Percentiles rank a stretch among this genome's conserved stretches.
Conservation (phyloP, 2,888 invertebrate genomes). For the Chymomyza fuscimana region DNA sequence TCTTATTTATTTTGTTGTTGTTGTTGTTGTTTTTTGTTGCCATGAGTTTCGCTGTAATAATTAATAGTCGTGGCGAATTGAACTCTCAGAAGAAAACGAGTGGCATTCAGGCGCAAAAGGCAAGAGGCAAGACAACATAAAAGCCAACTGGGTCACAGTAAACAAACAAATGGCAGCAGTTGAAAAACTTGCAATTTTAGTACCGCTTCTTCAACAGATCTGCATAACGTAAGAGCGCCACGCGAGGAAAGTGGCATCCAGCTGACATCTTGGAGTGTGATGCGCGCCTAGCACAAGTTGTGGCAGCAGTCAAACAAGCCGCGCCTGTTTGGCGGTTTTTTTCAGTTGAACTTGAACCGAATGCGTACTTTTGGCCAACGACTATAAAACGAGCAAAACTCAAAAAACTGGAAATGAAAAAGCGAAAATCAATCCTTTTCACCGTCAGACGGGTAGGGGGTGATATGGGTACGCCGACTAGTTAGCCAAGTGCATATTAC, state of each 20-base stretch:
- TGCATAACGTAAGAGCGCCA: slow-evolving; percentile 2
- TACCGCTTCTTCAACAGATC: slow-evolving; percentile 14
- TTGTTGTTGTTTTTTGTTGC: neutral
- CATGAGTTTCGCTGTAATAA: neutral
- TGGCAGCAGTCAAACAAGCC: slow-evolving; percentile 21
- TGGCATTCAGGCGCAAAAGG: neutral
- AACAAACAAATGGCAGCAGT: slow-evolving; percentile 13
- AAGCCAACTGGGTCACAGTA: slow-evolving; percentile 35
- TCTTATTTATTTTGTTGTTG: neutral
- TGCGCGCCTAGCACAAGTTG: slow-evolving; percentile 1
- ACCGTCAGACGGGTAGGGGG: neutral
- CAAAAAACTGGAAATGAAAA: slow-evolving; percentile 24
- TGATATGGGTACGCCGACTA: slow-evolving; percentile 7
- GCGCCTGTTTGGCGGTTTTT: slow-evolving; percentile 33
- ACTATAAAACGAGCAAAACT: slow-evolving; percentile 19
- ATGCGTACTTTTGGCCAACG: slow-evolving; percentile 26
- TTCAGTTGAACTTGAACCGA: slow-evolving; percentile 61
- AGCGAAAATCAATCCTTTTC: slow-evolving; percentile 19
- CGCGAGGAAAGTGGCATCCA: slow-evolving; percentile 33
- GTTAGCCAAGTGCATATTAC: slow-evolving; percentile 23
- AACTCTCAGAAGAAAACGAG: neutral
- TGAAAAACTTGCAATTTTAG: slow-evolving; percentile 1
- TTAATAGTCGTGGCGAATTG: neutral
- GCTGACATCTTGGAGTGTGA: slow-evolving; percentile 7
- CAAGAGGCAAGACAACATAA: neutral